Conservation (phyloP, 2,797 vertebrate genomes). For the Thalassophryne amazonica region DNA sequence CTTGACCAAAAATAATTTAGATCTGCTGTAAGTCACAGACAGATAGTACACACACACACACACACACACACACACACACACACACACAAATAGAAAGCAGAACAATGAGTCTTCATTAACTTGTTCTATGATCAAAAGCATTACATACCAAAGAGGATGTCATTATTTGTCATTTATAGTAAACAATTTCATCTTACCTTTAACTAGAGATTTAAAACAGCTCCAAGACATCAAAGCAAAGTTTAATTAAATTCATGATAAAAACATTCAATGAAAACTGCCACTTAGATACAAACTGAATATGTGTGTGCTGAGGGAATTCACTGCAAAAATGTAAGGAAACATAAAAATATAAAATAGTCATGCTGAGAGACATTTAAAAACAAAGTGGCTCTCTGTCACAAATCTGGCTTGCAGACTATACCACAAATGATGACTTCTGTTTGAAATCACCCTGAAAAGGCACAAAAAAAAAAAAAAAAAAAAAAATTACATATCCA, state of each 20-base stretch:
- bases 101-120: neutral
- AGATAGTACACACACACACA: neutral
- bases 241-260: neutral
- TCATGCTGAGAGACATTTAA: neutral
- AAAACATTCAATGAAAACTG: conserved; percentile 20
- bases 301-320: no score
- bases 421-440: conserved; percentile 94
- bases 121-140: neutral
- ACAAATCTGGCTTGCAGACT: conserved; percentile 40
- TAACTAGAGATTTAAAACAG: neutral
- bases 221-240: neutral
- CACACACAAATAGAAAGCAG: neutral
- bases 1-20: neutral
- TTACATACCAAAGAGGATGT: neutral
- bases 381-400: neutral
- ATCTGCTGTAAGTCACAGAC: no score
- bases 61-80: neutral
- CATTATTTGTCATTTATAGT: neutral
- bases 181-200: neutral
- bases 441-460: conserved; percentile 89
- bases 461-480: conserved; percentile 25
- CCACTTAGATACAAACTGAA: neutral
- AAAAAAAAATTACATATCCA: neutral
- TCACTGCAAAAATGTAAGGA: neutral
- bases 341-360: neutral